phyloP scores from a whole-genome alignment of 2,113 vertebrate genomes.

The Erythrocercus mccallii region DNA sequence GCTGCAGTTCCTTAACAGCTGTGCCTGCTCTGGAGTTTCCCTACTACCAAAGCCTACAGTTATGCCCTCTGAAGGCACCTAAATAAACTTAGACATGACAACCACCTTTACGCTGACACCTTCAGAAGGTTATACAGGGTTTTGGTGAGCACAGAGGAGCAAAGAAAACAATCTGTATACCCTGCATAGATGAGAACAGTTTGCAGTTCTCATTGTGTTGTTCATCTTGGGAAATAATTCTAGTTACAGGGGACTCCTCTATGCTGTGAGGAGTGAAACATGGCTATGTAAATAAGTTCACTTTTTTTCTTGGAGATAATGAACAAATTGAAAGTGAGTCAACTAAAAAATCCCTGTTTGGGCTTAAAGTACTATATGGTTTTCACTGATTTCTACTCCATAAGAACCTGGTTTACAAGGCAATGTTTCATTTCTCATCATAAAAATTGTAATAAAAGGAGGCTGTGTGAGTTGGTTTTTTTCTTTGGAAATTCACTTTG shows the following conservation, averaged over 20 bases:
- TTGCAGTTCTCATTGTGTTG: neutral
- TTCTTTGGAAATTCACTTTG: neutral
- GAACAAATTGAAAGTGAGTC: neutral
- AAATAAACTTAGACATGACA: neutral
- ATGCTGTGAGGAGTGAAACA: neutral
- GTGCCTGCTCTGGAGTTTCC: neutral
- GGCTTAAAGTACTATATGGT: neutral
- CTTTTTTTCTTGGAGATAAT: neutral
- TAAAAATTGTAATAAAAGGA: neutral
- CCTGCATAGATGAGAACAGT: neutral
- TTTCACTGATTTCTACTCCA: neutral
- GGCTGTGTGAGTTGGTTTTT: neutral
- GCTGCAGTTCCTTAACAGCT: neutral
- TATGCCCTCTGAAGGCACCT: neutral
- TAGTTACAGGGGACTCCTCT: neutral
- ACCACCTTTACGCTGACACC: neutral
- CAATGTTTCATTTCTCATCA: neutral
- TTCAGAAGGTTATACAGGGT: neutral
- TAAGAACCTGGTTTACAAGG: neutral
- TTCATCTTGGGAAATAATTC: neutral
- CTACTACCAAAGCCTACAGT: neutral
- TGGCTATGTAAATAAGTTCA: neutral
- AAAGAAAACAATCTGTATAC: neutral
- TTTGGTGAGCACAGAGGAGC: neutral
- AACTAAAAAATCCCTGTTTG: neutral